Evolutionary conservation across 92 coral and sea anemone species (phyloP).

Genomic region (Zoanthus sansibaricus): DNA sequence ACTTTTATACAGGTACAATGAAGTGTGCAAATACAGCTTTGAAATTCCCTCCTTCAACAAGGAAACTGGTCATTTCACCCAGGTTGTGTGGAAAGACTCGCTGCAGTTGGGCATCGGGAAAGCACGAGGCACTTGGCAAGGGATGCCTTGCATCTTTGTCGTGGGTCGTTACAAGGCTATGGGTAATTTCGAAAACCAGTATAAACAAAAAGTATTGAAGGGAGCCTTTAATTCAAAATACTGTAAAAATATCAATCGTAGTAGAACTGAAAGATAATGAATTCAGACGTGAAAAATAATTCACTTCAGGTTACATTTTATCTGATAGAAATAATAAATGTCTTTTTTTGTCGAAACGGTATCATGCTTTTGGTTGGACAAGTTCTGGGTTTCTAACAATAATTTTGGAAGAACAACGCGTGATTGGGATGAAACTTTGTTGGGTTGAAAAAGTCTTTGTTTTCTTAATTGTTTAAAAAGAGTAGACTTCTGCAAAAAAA

Average conservation of each 20-base stretch:
- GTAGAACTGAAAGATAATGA: neutral
- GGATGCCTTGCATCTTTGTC: conserved; percentile 76
- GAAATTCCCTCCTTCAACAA: conserved; percentile 68
- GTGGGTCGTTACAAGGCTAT: conserved; percentile 79
- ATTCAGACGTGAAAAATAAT: neutral
- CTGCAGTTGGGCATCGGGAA: conserved; percentile 81
- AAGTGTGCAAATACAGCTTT: conserved; percentile 78
- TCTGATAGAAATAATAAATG: neutral
- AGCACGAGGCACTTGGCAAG: conserved; percentile 64
- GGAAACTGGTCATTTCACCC: conserved; percentile 83
- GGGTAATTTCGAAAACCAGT: conserved; percentile 75
- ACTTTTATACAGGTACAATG: conserved; percentile 71
- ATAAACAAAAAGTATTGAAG: conserved; percentile 67
- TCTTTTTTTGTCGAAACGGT: no score
- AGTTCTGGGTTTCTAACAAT: no score
- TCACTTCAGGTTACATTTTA: neutral
- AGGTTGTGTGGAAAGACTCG: conserved; percentile 83
- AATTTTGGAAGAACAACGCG: no score
- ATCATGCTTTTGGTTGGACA: no score
- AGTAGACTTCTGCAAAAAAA: no score
- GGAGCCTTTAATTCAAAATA: conserved; percentile 74
- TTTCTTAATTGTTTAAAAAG: no score
- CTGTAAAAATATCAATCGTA: conserved; percentile 55
- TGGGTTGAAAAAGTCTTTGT: no score
- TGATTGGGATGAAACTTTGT: no score